Evolutionary conservation across 2,797 vertebrate genomes (phyloP), one percentile per base, ranked within the genome.

Genomic region (Synanceia verrucosa): DNA sequence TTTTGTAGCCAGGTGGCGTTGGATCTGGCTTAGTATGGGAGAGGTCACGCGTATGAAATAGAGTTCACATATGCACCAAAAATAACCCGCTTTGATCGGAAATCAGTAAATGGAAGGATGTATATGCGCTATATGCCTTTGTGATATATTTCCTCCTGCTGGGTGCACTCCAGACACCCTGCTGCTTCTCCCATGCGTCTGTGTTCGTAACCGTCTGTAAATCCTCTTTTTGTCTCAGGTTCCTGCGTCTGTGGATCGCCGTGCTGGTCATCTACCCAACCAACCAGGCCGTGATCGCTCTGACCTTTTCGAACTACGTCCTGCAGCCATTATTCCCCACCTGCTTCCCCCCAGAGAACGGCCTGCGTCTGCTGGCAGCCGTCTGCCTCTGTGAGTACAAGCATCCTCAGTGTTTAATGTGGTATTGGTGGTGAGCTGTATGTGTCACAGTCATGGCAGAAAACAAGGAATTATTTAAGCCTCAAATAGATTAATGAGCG

Each of bases 251-350:
- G 29, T 98, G 96, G 96, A 97, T 97, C 13, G 96, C 96, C 0
- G 94, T 98, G 83, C 89, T 98, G 84, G 96, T 98, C 57, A 97
- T 98, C 89, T 98, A 98, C 84, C 96, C 96, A 4, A 98, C 96
- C 73, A 98, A 97, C 88, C 96, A 98, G 89, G 96, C 96, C 0
- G 96, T 98, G 70, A 97, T 98, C n/a, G 96, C 96, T 0, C 93
- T 97, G 74, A 97, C 96, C 9, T 97, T 97, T 88, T 96, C 96
- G 79, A 97, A 97, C 93, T 98, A 98, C 1, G 95, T 97, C 53
- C 90, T 98, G 28, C 96, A 97, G 83, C 96, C 96, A 0, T 92
- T 98, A 46, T 98, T 97, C 82, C 96, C 96, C 64, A 96, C 95
- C 76, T 97, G 96, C 89, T 93, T 96, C 36, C 94, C 96, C 1